A percentile compares a stretch with the other conserved stretches of the same genome.
phyloP scores from a whole-genome alignment of 64 coral and sea anemone species.

The Orbicella faveolata region DNA sequence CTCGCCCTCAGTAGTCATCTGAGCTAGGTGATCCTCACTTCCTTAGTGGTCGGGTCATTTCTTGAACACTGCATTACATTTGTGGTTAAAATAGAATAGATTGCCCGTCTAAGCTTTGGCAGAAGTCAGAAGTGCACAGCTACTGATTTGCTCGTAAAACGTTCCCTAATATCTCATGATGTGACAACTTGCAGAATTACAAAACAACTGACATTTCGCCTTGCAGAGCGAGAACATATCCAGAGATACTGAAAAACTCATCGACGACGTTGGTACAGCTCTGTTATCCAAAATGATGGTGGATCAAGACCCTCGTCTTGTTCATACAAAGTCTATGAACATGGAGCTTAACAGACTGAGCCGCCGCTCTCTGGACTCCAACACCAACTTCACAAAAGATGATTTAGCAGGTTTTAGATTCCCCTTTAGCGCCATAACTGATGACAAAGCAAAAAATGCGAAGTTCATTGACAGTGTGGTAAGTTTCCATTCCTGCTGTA shows the following conservation, averaged over 20 bases:
- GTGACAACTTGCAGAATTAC: too few species aligned
- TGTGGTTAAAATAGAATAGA: too few species aligned
- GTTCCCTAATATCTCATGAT: too few species aligned
- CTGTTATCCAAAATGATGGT: constrained; percentile 64
- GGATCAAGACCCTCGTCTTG: constrained; percentile 36
- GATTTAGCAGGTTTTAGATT: background rate
- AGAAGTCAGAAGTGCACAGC: too few species aligned
- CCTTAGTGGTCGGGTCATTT: too few species aligned
- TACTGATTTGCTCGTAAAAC: too few species aligned
- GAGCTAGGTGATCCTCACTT: too few species aligned
- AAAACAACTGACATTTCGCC: background rate
- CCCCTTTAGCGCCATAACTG: constrained; percentile 4
- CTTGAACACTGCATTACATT: too few species aligned
- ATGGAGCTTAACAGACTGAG: constrained; percentile 65
- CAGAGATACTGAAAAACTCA: constrained; percentile 49
- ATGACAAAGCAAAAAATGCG: background rate
- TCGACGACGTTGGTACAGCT: constrained; percentile 60
- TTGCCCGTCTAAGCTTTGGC: too few species aligned
- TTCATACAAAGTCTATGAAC: constrained; percentile 64
- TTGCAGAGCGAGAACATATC: constrained; percentile 54
- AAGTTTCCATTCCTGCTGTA: background rate
- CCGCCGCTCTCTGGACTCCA: background rate
- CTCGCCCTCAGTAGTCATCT: too few species aligned
- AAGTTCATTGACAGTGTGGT: constrained; percentile 82
- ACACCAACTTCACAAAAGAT: background rate